These are phyloP conservation scores for Dryocosmus kuriphilus DNA, from an alignment of 2,888 invertebrate genomes.

Conservation along the genomic window DNA sequence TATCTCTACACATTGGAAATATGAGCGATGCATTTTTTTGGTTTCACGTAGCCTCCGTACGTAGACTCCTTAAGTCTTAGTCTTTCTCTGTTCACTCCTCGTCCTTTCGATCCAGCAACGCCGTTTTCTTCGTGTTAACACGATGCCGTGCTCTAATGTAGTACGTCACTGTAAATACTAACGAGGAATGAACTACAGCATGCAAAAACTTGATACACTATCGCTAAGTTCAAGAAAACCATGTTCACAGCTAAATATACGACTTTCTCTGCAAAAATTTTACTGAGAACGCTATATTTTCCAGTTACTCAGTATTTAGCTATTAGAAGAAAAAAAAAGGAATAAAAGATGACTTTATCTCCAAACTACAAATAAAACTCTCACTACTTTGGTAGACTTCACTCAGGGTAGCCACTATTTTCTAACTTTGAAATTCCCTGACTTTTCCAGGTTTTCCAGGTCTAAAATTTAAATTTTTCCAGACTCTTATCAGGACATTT, in stretches of 20 bases:
- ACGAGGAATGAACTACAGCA: slow-evolving; percentile 36
- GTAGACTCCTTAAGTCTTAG: not conserved
- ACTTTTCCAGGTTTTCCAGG: too few relatives aligned
- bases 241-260: slow-evolving; percentile 31
- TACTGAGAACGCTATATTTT: not conserved
- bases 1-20: slow-evolving; percentile 36
- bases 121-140: slow-evolving; percentile 32
- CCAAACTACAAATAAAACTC: too few relatives aligned
- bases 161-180: slow-evolving; percentile 35
- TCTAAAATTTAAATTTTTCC: too few relatives aligned
- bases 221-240: slow-evolving; percentile 29
- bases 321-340: too few relatives aligned
- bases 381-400: too few relatives aligned
- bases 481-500: too few relatives aligned
- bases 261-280: slow-evolving; percentile 13
- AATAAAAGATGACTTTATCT: not conserved
- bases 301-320: not conserved
- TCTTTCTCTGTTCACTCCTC: slow-evolving; percentile 11
- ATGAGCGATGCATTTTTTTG: slow-evolving; percentile 38
- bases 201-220: slow-evolving; percentile 37
- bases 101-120: slow-evolving; percentile 19
- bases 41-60: slow-evolving; percentile 17
- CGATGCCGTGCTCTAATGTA: slow-evolving; percentile 39
- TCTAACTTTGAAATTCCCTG: too few relatives aligned
- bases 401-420: too few relatives aligned